Base-by-base conservation (phyloP, 2,888 invertebrate species). In the Thymelicus sylvestris region DNA sequence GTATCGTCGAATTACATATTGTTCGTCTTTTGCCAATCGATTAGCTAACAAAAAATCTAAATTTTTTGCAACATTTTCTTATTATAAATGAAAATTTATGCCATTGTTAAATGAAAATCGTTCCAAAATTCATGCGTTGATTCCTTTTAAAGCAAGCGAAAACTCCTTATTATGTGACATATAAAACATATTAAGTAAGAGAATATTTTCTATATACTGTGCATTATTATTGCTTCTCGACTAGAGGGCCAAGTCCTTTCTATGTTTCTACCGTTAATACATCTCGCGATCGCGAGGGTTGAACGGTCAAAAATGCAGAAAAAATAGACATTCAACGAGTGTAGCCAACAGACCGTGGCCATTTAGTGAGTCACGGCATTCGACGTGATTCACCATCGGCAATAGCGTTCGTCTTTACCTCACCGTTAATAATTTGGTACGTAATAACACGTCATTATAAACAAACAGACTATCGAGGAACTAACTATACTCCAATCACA, bases 401-500 rank as follows among this genome's bases (percentile, higher is more conserved):
- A 8, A 8, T 24, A 55, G 55, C 12, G 24, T 3, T 24, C 55
- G 4, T 55, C 55, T 55, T 55, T 31, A 55, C 55, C 55, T 55
- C 55, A 55, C 55, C 55, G 55, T 55, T 24, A 8, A 24, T 55
- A 55, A 55, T 55, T 55, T 55, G 55, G 55, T 55, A 24, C 55
- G 55, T 24, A 55, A 55, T 55, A 12, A 24, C 24, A 55, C 24
- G 55, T 24, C 24, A 3, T 24, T 55, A 55, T 12, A 55, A 24
- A 55, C 55, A 44, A 7, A 52, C 19, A 19, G 10, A 52, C 12
- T 7, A 52, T 19, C 15, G 50, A 52, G 6, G 50, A 15, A 52
- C 19, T 52, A 52, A 19, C 19, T 19, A 52, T 2, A 19, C 19
- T n/a, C n/a, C n/a, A n/a, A 7, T 15, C 15, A 7, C 50, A 52